Percentiles rank a stretch among this genome's conserved stretches.
Conservation (phyloP, 2,888 invertebrate species). For the Tenthredo notha region DNA sequence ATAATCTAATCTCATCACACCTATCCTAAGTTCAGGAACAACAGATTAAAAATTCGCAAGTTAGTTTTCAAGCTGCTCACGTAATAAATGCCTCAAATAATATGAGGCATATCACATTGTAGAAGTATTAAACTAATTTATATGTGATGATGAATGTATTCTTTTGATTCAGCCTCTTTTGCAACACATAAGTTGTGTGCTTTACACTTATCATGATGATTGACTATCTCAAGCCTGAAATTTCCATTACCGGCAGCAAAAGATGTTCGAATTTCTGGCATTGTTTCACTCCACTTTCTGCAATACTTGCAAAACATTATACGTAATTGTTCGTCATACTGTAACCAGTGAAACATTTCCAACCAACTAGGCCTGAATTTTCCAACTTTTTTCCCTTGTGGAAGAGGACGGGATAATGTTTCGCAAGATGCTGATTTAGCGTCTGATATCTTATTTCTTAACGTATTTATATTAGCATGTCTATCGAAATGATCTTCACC, state of each 20-base stretch:
- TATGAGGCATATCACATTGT: neutral
- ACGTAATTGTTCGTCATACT: slow-evolving; percentile 85
- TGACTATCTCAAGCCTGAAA: slow-evolving; percentile 88
- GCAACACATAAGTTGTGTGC: slow-evolving; percentile 85
- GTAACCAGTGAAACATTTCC: slow-evolving; percentile 86
- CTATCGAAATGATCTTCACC: slow-evolving; percentile 20
- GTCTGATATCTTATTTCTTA: slow-evolving; percentile 72
- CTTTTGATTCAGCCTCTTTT: slow-evolving; percentile 76
- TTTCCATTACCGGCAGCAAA: slow-evolving; percentile 90
- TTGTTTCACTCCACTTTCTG: slow-evolving; percentile 86
- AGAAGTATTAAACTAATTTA: neutral
- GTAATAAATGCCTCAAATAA: neutral
- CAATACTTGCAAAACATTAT: slow-evolving; percentile 88
- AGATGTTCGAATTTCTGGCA: slow-evolving; percentile 87
- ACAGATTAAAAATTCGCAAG: neutral
- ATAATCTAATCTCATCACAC: neutral
- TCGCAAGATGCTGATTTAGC: slow-evolving; percentile 69
- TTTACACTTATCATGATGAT: slow-evolving; percentile 90
- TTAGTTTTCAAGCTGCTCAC: neutral
- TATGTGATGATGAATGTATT: neutral
- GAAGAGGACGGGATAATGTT: slow-evolving; percentile 61
- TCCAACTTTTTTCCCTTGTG: slow-evolving; percentile 81
- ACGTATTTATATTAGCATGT: slow-evolving; percentile 51
- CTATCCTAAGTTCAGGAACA: neutral
- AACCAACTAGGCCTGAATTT: slow-evolving; percentile 86